phyloP scores from a whole-genome alignment of 2,888 invertebrate genomes.

The Cepaea hortensis region DNA sequence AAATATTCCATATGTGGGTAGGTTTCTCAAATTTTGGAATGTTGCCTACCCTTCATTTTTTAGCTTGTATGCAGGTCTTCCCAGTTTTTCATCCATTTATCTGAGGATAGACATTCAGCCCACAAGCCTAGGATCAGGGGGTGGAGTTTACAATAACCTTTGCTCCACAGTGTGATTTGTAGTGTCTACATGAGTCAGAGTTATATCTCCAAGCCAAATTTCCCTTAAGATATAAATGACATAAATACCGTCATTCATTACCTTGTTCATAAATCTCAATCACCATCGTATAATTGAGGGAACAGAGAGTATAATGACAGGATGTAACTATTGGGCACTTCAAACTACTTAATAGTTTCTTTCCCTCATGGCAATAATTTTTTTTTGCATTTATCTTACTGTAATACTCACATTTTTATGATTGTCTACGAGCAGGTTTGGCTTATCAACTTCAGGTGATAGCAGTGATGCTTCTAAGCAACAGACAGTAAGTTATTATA shows the following conservation, averaged over 20 bases:
- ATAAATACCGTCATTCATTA: too few relatives aligned
- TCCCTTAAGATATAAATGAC: too few relatives aligned
- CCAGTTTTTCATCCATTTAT: not conserved
- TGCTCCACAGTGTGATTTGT: too few relatives aligned
- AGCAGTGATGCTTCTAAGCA: not conserved
- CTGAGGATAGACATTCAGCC: not conserved
- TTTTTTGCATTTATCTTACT: not conserved
- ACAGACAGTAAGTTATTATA: not conserved
- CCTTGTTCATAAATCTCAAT: too few relatives aligned
- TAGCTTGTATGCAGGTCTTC: not conserved
- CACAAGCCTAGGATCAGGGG: not conserved
- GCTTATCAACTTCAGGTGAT: slow-evolving; percentile 13
- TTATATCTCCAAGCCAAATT: too few relatives aligned
- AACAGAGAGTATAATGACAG: not conserved
- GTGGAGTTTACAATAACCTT: not conserved
- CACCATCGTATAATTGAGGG: too few relatives aligned
- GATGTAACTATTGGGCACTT: too few relatives aligned
- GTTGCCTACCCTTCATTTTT: not conserved
- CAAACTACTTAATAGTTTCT: not conserved
- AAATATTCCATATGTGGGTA: too few relatives aligned
- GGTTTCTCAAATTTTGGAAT: too few relatives aligned
- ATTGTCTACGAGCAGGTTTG: slow-evolving; percentile 2
- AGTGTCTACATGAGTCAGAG: too few relatives aligned
- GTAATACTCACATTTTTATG: too few relatives aligned
- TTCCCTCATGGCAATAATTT: not conserved